Conservation (phyloP, 2,797 vertebrate species). For the Borostomias antarcticus region DNA sequence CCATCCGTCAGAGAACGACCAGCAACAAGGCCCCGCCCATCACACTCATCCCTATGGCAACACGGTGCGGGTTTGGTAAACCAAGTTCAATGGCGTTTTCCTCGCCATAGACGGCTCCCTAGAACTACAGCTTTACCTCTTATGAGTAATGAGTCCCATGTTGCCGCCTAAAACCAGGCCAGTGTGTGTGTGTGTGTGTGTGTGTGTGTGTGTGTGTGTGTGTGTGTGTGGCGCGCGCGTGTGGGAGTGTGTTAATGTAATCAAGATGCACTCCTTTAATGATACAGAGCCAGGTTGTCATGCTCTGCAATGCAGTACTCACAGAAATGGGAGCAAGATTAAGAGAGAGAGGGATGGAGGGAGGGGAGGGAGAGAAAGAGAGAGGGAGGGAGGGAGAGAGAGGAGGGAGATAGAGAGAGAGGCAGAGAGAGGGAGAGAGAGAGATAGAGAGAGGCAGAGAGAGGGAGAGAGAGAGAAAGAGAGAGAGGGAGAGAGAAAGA, state of each 20-base stretch:
- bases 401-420: no score
- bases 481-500: neutral
- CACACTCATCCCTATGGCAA: constrained; percentile 15
- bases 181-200: constrained; percentile 19
- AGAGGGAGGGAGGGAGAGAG: constrained; percentile 1
- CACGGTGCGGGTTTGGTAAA: neutral
- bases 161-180: constrained; percentile 22
- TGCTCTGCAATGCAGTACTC: neutral
- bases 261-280: constrained; percentile 18
- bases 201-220: constrained; percentile 25
- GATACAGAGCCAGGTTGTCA: constrained; percentile 11
- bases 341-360: no score
- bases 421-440: no score
- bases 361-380: constrained; percentile 8
- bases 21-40: constrained; percentile 33
- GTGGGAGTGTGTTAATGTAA: constrained; percentile 46
- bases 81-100: constrained; percentile 14
- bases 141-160: constrained; percentile 32
- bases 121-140: constrained; percentile 9
- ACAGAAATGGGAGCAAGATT: no score
- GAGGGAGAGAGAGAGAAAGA: neutral
- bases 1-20: constrained; percentile 1
- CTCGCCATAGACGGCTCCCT: constrained; percentile 22
- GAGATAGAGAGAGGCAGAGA: constrained; percentile 3
- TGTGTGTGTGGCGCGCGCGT: constrained; percentile 15